Percentiles rank a stretch among this genome's conserved stretches.
phyloP scores from a whole-genome alignment of 2,113 vertebrate genomes.

The Pseudorasbora parva region DNA sequence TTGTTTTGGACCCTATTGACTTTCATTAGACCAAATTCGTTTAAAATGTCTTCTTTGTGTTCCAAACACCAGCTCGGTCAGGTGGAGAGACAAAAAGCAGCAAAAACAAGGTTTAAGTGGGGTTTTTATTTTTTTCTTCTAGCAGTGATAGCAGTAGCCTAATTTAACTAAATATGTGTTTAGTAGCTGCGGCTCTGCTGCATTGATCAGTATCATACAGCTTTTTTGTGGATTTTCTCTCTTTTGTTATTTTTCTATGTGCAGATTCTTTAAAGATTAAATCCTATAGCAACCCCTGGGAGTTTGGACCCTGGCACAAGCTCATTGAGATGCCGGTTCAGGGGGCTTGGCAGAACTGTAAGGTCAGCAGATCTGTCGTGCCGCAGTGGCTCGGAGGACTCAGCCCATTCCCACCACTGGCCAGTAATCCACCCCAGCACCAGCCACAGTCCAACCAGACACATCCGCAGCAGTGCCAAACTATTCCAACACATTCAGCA shows the following conservation, averaged over 20 bases:
- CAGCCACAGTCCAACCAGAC: conserved; percentile 21
- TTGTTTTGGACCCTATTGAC: neutral
- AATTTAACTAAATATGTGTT: neutral
- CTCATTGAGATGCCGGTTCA: conserved; percentile 55
- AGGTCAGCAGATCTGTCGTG: conserved; percentile 59
- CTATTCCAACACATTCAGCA: conserved; percentile 11
- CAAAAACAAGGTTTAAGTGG: neutral
- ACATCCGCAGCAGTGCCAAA: neutral
- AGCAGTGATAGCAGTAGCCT: neutral
- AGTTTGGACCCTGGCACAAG: conserved; percentile 53
- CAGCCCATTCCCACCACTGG: conserved; percentile 39
- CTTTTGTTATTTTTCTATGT: neutral
- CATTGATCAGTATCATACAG: neutral
- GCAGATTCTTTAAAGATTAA: conserved; percentile 36
- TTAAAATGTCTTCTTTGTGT: neutral
- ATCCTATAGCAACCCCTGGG: conserved; percentile 37
- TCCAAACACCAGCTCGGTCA: neutral
- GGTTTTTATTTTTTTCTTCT: neutral
- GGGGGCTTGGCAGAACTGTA: conserved; percentile 51
- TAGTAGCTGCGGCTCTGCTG: neutral
- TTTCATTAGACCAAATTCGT: neutral
- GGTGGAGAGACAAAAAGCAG: neutral
- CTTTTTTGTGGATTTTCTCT: neutral
- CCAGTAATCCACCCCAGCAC: conserved; percentile 35
- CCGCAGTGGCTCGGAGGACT: conserved; percentile 36